Conservation (phyloP, 2,888 invertebrate genomes). For the Macrosiphum euphorbiae region DNA sequence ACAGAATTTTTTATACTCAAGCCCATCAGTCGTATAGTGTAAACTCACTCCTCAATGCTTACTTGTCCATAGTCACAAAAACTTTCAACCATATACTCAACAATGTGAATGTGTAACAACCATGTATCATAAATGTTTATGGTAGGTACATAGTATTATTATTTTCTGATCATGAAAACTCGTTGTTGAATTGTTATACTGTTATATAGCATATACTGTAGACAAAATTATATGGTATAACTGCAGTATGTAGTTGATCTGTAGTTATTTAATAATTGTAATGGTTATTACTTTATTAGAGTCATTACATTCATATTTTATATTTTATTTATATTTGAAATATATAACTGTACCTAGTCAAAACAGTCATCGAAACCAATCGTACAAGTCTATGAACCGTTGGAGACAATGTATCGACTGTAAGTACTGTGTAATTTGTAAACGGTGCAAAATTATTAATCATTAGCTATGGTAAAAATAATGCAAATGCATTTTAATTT, state of each 20-base stretch:
- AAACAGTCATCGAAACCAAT: background rate
- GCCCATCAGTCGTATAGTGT: background rate
- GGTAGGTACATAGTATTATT: background rate
- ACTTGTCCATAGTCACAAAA: background rate
- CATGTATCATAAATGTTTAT: background rate
- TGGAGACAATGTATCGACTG: background rate
- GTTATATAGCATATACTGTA: background rate
- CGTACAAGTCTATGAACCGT: background rate
- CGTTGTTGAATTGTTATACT: background rate
- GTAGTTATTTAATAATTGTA: background rate
- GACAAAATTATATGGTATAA: background rate
- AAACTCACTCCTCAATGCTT: background rate
- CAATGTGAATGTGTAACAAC: background rate
- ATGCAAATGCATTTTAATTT: background rate
- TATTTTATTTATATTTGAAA: background rate
- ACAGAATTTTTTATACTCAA: too few species aligned
- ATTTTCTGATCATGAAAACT: background rate
- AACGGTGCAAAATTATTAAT: background rate
- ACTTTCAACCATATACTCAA: background rate
- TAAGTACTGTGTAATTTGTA: background rate
- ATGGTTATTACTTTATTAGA: background rate
- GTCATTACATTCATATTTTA: too few species aligned
- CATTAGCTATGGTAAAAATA: background rate
- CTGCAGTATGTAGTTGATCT: background rate
- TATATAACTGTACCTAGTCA: background rate